These are phyloP conservation scores for Rynchops niger DNA, from an alignment of 2,113 vertebrate species.

Conservation along the genomic window DNA sequence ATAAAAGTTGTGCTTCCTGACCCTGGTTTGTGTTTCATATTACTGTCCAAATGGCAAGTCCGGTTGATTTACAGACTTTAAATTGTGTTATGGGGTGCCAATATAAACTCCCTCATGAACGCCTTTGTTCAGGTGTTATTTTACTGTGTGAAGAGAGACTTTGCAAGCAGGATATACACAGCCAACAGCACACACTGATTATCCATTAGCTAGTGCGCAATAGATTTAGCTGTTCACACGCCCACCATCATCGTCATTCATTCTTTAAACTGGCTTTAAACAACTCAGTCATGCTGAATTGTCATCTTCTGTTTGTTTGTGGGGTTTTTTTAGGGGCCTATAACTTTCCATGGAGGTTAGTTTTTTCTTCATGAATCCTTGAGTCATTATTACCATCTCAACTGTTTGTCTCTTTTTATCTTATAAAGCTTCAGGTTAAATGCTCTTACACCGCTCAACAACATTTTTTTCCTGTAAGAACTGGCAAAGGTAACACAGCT, in stretches of 20 bases:
- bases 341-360: background rate
- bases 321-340: background rate
- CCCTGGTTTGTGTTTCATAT: background rate
- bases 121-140: background rate
- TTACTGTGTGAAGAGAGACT: background rate
- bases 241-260: background rate
- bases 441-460: background rate
- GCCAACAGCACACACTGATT: background rate
- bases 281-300: background rate
- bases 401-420: background rate
- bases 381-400: background rate
- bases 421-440: background rate
- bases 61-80: background rate
- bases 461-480: background rate
- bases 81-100: background rate
- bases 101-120: background rate
- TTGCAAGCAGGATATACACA: background rate
- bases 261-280: background rate
- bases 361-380: background rate
- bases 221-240: background rate
- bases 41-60: background rate
- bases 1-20: background rate
- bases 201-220: background rate
- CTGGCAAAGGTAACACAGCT: background rate
- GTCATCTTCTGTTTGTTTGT: background rate